These are phyloP conservation scores for Temnothorax rugatulus DNA, from an alignment of 2,888 invertebrate species.

Conservation along the genomic window DNA sequence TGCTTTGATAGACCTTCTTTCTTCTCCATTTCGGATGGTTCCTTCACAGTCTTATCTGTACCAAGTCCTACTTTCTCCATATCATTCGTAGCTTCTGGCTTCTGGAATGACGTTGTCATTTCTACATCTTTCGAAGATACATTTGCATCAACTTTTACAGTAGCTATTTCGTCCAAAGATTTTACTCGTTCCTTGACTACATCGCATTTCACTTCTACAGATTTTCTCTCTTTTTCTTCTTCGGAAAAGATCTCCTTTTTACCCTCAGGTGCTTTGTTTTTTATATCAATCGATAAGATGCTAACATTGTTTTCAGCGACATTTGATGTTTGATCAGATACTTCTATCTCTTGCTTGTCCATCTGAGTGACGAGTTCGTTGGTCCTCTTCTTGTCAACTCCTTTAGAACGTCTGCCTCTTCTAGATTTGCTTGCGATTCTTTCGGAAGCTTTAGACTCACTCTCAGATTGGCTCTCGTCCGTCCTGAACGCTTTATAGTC, in stretches of 20 bases:
- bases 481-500: constrained; percentile 78
- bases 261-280: constrained; percentile 34
- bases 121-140: constrained; percentile 29
- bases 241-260: constrained; percentile 45
- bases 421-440: constrained; percentile 66
- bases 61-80: constrained; percentile 19
- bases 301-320: constrained; percentile 55
- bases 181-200: constrained; percentile 36
- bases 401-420: constrained; percentile 68
- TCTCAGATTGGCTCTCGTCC: constrained; percentile 83
- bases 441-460: constrained; percentile 76
- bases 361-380: constrained; percentile 57
- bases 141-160: constrained; percentile 21
- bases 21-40: constrained; percentile 23
- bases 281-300: constrained; percentile 48
- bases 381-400: constrained; percentile 54
- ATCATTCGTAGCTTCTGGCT: constrained; percentile 30
- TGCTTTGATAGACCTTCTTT: constrained; percentile 30
- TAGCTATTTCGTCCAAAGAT: constrained; percentile 22
- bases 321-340: constrained; percentile 67
- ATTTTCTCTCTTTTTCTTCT: constrained; percentile 41
- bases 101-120: not conserved
- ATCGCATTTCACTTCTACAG: constrained; percentile 17
- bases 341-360: constrained; percentile 75
- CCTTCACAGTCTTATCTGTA: constrained; percentile 43